These are phyloP conservation scores for Graptemys geographica DNA, from an alignment of 2,797 vertebrate genomes.

Conservation along the genomic window DNA sequence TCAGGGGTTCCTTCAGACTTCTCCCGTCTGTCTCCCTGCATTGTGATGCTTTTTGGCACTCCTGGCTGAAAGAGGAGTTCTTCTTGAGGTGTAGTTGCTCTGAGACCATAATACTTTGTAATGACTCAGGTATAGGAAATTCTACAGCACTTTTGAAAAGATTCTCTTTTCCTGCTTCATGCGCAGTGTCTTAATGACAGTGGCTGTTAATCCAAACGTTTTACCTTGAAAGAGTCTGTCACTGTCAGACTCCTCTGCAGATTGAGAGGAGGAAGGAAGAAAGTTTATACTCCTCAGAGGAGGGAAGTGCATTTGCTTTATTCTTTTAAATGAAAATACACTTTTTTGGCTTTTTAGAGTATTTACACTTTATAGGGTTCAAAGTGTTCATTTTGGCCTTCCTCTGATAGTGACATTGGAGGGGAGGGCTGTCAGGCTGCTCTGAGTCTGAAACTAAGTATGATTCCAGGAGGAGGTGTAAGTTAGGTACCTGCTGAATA, in stretches of 20 bases:
- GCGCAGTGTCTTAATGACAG: background rate
- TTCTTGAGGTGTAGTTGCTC: background rate
- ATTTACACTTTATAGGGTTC: background rate
- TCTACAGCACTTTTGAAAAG: background rate
- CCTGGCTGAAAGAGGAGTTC: background rate
- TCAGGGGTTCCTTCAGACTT: background rate
- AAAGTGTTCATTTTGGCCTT: background rate
- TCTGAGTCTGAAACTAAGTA: background rate
- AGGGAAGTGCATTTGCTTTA: background rate
- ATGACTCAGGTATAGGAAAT: background rate
- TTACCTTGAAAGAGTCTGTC: background rate
- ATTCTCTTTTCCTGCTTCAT: background rate
- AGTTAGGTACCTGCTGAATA: background rate
- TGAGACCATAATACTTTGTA: constrained; percentile 22
- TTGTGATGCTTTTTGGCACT: background rate
- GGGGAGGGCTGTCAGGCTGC: background rate
- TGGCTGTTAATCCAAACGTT: background rate
- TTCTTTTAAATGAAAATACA: background rate
- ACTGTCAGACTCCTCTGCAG: background rate
- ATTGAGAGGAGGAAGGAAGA: background rate
- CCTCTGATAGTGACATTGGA: background rate
- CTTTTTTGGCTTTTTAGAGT: background rate
- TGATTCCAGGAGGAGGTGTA: background rate
- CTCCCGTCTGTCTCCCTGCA: background rate
- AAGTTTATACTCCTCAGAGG: background rate